Evolutionary conservation across 2,888 invertebrate species (phyloP).

Genomic region (Acholoe squamosa): DNA sequence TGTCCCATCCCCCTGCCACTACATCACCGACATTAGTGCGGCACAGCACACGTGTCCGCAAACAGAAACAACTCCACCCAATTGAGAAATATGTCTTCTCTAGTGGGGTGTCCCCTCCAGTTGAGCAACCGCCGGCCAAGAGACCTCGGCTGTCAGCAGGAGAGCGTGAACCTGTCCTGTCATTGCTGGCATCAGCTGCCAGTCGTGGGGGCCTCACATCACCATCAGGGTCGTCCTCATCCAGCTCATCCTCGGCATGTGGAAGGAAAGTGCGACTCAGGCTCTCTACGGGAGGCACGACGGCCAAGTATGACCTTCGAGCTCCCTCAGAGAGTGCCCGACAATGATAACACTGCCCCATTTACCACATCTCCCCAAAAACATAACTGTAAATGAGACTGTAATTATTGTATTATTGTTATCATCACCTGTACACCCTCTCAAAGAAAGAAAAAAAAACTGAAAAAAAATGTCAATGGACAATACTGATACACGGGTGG

Average conservation of each 20-base stretch:
- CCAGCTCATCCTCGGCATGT: not conserved
- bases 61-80: slow-evolving; percentile 80
- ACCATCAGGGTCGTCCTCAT: not conserved
- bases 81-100: slow-evolving; percentile 80
- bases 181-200: not conserved
- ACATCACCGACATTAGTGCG: slow-evolving; percentile 65
- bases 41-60: slow-evolving; percentile 78
- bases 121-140: slow-evolving; percentile 28
- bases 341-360: slow-evolving; percentile 31
- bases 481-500: not conserved
- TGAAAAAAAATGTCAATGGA: not conserved
- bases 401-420: slow-evolving; percentile 45
- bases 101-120: not conserved
- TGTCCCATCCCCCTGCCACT: not conserved
- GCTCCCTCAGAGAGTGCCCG: not conserved
- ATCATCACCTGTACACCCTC: not conserved
- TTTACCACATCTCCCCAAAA: not conserved
- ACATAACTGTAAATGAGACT: slow-evolving; percentile 15
- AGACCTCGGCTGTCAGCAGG: not conserved
- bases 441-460: too few species aligned
- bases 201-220: not conserved
- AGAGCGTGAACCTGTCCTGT: not conserved
- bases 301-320: slow-evolving; percentile 37
- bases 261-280: slow-evolving; percentile 9
- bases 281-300: not conserved